Conservation (phyloP, 2,797 vertebrate species). For the Tympanoctomys barrerae region DNA sequence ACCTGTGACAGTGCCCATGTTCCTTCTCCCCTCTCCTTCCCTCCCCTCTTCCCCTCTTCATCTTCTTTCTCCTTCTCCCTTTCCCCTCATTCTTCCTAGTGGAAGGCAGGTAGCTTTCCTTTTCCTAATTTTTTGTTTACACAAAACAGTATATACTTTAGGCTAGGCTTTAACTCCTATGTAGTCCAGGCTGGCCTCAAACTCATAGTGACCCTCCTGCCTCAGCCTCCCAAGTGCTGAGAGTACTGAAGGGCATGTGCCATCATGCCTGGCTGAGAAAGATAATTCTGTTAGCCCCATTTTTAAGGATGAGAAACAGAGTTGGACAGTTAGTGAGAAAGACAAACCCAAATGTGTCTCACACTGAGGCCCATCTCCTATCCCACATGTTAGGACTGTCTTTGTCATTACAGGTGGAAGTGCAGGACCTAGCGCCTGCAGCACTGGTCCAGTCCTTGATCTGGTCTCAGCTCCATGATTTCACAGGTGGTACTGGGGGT, state of each 20-base stretch:
- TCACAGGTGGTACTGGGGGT: neutral
- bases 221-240: neutral
- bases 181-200: neutral
- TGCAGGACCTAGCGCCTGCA: neutral
- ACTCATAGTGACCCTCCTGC: neutral
- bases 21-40: no score
- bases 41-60: no score
- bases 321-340: neutral
- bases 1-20: neutral
- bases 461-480: neutral
- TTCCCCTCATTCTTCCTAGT: neutral
- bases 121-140: neutral
- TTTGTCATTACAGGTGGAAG: neutral
- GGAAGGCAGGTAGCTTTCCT: neutral
- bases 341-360: neutral
- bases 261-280: neutral
- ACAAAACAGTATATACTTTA: neutral
- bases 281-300: neutral
- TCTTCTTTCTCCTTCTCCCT: no score
- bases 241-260: neutral
- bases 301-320: conserved; percentile 20
- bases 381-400: neutral
- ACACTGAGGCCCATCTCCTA: neutral
- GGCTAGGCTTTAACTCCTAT: neutral
- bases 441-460: neutral